A percentile compares a stretch with the other conserved stretches of the same genome.
These are phyloP conservation scores for Nomada ferruginata DNA, from an alignment of 2,888 invertebrate species.

Conservation along the genomic window DNA sequence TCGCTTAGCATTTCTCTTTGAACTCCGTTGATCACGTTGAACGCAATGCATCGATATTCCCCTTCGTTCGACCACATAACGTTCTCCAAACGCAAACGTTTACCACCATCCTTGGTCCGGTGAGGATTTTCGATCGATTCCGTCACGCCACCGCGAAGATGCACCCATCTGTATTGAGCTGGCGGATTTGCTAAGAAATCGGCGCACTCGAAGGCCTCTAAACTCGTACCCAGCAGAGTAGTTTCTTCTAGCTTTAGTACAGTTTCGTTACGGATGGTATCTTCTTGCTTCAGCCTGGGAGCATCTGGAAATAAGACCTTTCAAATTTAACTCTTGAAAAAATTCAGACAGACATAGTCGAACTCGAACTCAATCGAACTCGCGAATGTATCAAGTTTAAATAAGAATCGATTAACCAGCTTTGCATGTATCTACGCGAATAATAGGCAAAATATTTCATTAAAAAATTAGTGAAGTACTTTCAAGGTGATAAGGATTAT, in stretches of 20 bases:
- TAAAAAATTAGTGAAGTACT: too few relatives aligned
- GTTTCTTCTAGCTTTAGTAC: slow-evolving; percentile 75
- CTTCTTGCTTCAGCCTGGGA: slow-evolving; percentile 74
- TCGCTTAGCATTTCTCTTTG: slow-evolving; percentile 79
- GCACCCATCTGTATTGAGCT: slow-evolving; percentile 85
- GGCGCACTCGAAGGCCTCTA: slow-evolving; percentile 85
- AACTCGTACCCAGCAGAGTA: slow-evolving; percentile 83
- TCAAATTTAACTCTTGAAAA: neutral
- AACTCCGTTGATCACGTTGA: slow-evolving; percentile 85
- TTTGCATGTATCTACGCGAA: too few relatives aligned
- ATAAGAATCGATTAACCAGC: too few relatives aligned
- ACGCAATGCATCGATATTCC: slow-evolving; percentile 86
- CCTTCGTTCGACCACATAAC: slow-evolving; percentile 86
- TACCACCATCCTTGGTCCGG: slow-evolving; percentile 75
- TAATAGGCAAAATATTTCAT: too few relatives aligned
- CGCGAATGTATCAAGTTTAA: too few relatives aligned
- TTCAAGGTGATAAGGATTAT: too few relatives aligned
- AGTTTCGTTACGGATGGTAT: slow-evolving; percentile 77
- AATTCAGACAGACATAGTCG: neutral
- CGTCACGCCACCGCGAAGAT: slow-evolving; percentile 80
- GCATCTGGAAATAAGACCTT: slow-evolving; percentile 82
- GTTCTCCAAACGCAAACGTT: slow-evolving; percentile 84
- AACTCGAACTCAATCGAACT: too few relatives aligned
- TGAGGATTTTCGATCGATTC: slow-evolving; percentile 79
- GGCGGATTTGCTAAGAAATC: slow-evolving; percentile 85